Base-by-base conservation (phyloP, 2,797 vertebrate genomes). In the Platalea minor region DNA sequence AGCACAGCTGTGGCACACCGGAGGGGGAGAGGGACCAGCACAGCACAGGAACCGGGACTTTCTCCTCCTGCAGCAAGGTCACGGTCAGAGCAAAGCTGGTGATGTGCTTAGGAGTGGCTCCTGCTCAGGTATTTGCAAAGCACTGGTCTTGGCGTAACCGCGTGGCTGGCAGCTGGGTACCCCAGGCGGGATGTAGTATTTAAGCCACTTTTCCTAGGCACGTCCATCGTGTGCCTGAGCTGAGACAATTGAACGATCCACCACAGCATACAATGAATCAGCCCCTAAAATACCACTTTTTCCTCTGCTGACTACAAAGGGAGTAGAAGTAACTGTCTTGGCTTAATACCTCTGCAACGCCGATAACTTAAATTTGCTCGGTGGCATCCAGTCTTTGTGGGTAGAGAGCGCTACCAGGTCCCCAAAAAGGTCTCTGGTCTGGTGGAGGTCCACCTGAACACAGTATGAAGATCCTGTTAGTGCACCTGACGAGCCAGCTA, bases 61-160 rank as follows among this genome's bases (percentile, higher is more conserved):
- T 11, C 59, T 50, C 63, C 37, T 11, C 7, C 54, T 16, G 10
- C 48, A n/a, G 50, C 13, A 10, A 3, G 0, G 0, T 43, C 57
- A 10, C 1, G 4, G 23, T 9, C 21, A 16, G n/a, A n/a, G 31
- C 61, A 26, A 29, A 35, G 67, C 37, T 35, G 28, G 24, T 2
- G 9, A 17, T 1, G 21, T 3, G 54, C 72, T 64, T 11, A 6
- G 20, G 25, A 41, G 54, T 2, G 15, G 43, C 43, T 75, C n/a
- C 51, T 41, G 33, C 28, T 37, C 33, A 13, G 75, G 39, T 33
- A 9, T n/a, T 23, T 41, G 20, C 31, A 25, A 43, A 51, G 45
- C 45, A 5, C 28, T 20, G 33, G 23, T 25, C 59, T 60, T 13
- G 25, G 45, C 29, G 1, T 29, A 45, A 51, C 43, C 16, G 4